Conservation (phyloP, 2,113 vertebrate species). For the Hemicordylus capensis region DNA sequence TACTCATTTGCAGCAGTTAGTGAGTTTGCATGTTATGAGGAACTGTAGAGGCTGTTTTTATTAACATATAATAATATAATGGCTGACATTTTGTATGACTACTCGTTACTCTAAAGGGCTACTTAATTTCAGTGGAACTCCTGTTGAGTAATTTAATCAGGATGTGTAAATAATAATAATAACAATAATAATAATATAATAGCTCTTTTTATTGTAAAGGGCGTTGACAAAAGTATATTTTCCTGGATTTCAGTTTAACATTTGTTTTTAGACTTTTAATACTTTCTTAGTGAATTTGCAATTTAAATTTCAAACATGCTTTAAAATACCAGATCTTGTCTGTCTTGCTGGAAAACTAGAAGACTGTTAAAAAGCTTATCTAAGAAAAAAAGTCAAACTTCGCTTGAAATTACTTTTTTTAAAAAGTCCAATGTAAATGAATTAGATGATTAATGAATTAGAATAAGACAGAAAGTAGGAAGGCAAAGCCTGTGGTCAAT, state of each 20-base stretch:
- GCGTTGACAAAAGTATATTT: background rate
- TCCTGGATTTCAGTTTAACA: background rate
- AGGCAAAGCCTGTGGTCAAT: constrained; percentile 30
- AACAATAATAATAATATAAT: too few relatives aligned
- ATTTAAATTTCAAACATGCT: constrained; percentile 14
- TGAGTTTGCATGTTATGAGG: background rate
- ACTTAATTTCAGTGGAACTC: too few relatives aligned
- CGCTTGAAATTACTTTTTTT: constrained; percentile 24
- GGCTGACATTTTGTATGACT: too few relatives aligned
- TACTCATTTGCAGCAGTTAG: background rate
- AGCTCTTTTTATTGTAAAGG: too few relatives aligned
- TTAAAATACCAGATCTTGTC: constrained; percentile 30
- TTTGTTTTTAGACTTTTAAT: background rate
- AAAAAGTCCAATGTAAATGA: too few relatives aligned
- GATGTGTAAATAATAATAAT: too few relatives aligned
- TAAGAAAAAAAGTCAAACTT: background rate
- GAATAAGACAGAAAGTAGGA: constrained; percentile 40
- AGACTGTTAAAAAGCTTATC: background rate
- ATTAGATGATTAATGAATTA: too few relatives aligned
- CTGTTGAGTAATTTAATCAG: too few relatives aligned
- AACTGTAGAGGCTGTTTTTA: background rate
- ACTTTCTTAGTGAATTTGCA: constrained; percentile 14
- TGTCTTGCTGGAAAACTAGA: constrained; percentile 7
- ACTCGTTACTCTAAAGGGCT: too few relatives aligned
- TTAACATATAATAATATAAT: too few relatives aligned